phyloP scores from a whole-genome alignment of 2,113 vertebrate genomes.

The Tamias sibiricus region DNA sequence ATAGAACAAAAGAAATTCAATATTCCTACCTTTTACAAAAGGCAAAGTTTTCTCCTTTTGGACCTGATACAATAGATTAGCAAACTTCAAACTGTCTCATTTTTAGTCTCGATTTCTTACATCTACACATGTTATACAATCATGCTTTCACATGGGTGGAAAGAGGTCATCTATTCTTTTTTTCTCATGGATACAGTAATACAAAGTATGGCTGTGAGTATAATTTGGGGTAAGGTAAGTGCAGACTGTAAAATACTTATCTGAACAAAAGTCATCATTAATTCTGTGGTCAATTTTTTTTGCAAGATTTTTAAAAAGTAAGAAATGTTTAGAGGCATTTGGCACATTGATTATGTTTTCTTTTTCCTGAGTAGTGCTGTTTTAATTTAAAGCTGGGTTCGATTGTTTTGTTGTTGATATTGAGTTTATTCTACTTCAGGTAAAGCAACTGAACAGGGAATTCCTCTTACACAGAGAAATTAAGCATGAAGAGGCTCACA shows the following conservation, averaged over 20 bases:
- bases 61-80: neutral
- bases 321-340: neutral
- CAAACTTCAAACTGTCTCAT: neutral
- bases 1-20: neutral
- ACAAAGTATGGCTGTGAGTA: neutral
- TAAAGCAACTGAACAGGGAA: neutral
- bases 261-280: neutral
- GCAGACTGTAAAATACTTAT: neutral
- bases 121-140: neutral
- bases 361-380: neutral
- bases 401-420: neutral
- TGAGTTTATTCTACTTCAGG: neutral
- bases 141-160: neutral
- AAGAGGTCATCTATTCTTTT: neutral
- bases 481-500: neutral
- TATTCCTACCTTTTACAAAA: neutral
- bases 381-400: neutral
- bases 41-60: neutral
- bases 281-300: neutral
- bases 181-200: neutral
- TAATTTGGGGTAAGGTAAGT: neutral
- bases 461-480: neutral
- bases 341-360: neutral
- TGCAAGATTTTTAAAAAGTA: neutral
- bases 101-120: neutral